phyloP scores from a whole-genome alignment of 2,113 vertebrate genomes.

The Pteronura brasiliensis region DNA sequence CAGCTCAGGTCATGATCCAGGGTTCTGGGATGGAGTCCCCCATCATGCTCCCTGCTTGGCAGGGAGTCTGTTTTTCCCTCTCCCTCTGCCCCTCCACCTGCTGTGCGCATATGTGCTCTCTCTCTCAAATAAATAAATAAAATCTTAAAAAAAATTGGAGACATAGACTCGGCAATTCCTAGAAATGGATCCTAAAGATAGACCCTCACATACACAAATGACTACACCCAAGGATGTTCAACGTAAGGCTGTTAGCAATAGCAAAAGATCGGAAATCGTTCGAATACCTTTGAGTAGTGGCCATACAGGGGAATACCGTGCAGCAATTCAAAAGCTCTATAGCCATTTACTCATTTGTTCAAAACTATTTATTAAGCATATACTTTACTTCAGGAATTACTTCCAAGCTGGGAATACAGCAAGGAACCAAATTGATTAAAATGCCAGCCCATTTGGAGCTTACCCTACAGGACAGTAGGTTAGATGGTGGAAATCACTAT shows the following conservation, averaged over 20 bases:
- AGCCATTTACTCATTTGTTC: not conserved
- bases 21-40: not conserved
- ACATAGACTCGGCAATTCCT: not conserved
- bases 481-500: not conserved
- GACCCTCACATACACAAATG: not conserved
- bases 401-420: not conserved
- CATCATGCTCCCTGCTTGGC: not conserved
- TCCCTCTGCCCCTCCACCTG: not conserved
- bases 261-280: not conserved
- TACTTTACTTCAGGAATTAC: not conserved
- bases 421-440: not conserved
- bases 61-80: not conserved
- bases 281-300: not conserved
- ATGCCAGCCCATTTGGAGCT: not conserved
- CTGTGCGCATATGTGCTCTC: not conserved
- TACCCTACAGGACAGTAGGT: not conserved
- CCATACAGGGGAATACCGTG: not conserved
- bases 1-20: not conserved
- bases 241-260: not conserved
- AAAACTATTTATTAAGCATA: not conserved
- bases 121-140: not conserved
- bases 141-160: not conserved
- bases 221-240: not conserved
- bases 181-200: not conserved
- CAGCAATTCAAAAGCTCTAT: not conserved